Percentiles rank a stretch among this genome's conserved stretches.
Evolutionary conservation across 30 jellyfish, hydroid and myxozoan genomes (phyloP).

Genomic region (Turritopsis rubra): DNA sequence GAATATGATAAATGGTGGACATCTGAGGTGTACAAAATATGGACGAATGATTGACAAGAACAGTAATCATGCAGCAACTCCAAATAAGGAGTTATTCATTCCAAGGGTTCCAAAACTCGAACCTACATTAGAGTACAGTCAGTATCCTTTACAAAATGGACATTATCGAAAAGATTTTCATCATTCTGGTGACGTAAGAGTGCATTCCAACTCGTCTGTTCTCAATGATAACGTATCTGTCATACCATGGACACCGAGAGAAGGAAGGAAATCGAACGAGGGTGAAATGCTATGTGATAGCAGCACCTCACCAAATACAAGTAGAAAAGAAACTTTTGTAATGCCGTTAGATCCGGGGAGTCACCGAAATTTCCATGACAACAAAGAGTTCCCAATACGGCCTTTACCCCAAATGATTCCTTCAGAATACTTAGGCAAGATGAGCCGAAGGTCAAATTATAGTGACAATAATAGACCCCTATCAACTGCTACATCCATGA

Average conservation of each 20-base stretch:
- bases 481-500: conserved; percentile 71
- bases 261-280: neutral
- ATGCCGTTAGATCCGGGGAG: neutral
- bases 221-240: conserved; percentile 15
- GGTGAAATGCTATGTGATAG: conserved; percentile 17
- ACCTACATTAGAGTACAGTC: neutral
- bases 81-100: neutral
- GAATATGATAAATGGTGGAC: neutral
- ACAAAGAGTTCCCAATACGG: conserved; percentile 39
- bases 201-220: neutral
- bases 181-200: neutral
- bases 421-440: conserved; percentile 46
- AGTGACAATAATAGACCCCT: conserved; percentile 47
- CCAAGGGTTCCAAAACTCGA: conserved; percentile 11
- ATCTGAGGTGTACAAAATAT: neutral
- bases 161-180: neutral
- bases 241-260: conserved; percentile 10
- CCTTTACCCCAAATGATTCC: conserved; percentile 86
- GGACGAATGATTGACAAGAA: neutral
- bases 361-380: neutral
- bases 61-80: neutral
- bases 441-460: conserved; percentile 56
- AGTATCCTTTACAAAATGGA: neutral
- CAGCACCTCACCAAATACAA: conserved; percentile 4
- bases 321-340: neutral